A percentile compares a stretch with the other conserved stretches of the same genome.
Evolutionary conservation across 1,140 invertebrate species (phyloP).

Genomic region (Zaprionus camerounensis): DNA sequence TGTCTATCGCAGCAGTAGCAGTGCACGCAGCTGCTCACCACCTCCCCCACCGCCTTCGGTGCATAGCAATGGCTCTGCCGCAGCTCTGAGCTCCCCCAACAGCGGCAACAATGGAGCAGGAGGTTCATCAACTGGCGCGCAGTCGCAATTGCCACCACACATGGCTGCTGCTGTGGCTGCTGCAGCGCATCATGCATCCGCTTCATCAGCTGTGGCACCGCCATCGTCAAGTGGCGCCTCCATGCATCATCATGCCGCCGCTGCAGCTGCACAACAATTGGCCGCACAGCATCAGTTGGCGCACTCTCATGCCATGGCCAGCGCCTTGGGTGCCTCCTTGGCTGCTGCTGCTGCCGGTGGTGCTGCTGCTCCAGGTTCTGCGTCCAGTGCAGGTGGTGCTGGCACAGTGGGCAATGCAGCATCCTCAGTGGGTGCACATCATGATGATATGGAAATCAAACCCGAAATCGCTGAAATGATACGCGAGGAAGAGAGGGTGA

Average conservation of each 20-base stretch:
- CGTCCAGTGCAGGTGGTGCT: constrained; percentile 25
- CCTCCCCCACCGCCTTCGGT: constrained; percentile 42
- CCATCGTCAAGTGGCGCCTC: constrained; percentile 41
- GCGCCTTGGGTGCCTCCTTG: constrained; percentile 64
- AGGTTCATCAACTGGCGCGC: constrained; percentile 54
- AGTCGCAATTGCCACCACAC: constrained; percentile 61
- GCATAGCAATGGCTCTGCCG: constrained; percentile 52
- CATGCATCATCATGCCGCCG: constrained; percentile 76
- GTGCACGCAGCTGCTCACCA: constrained; percentile 53
- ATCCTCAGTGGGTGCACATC: constrained; percentile 65
- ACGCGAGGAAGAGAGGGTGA: constrained; percentile 97
- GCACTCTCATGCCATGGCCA: constrained; percentile 78
- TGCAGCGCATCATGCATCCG: constrained; percentile 66
- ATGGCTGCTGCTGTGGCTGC: constrained; percentile 72
- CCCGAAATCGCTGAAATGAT: constrained; percentile 97
- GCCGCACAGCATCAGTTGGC: constrained; percentile 78
- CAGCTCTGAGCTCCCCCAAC: constrained; percentile 57
- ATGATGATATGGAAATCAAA: constrained; percentile 95
- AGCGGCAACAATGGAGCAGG: constrained; percentile 61
- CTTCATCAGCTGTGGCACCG: constrained; percentile 27
- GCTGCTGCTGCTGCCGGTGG: constrained; percentile 56
- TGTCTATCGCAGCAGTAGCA: constrained; percentile 35
- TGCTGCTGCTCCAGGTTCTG: constrained; percentile 52
- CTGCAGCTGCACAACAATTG: constrained; percentile 75
- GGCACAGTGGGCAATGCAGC: constrained; percentile 43